Evolutionary conservation across 2,797 vertebrate genomes (phyloP).

Genomic region (Acridotheres tristis): DNA sequence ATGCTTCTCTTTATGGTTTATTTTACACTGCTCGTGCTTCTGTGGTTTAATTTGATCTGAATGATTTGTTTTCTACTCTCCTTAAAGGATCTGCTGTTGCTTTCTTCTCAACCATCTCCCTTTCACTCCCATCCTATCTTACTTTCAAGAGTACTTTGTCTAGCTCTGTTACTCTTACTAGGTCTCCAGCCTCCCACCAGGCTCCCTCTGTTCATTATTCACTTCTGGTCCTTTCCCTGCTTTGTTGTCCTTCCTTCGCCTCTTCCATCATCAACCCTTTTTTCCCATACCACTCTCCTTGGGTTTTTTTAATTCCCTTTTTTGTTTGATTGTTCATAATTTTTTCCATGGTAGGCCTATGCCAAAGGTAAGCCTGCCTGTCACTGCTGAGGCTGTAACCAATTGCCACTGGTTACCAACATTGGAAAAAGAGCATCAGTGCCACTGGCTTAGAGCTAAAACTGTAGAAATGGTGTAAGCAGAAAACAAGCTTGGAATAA

Average conservation of each 20-base stretch:
- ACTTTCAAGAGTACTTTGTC: background rate
- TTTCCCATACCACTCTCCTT: background rate
- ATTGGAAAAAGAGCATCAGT: background rate
- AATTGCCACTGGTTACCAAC: background rate
- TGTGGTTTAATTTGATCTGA: background rate
- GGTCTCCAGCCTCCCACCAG: background rate
- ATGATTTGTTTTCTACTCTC: background rate
- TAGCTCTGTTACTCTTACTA: background rate
- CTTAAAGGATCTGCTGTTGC: background rate
- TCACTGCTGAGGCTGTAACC: background rate
- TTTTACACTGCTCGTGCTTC: background rate
- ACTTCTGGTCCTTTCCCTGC: background rate
- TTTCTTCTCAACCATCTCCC: background rate
- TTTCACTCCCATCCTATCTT: background rate
- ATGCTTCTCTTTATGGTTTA: background rate
- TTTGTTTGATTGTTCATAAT: background rate
- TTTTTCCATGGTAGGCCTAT: background rate
- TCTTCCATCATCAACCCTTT: background rate
- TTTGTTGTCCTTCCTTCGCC: background rate
- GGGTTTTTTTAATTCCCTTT: fast-evolving
- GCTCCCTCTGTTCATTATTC: background rate
- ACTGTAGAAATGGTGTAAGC: background rate
- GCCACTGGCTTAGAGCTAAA: background rate
- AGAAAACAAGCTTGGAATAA: background rate
- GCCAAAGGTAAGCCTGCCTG: background rate